Evolutionary conservation across 2,797 vertebrate genomes (phyloP), one percentile per base, ranked within the genome.

Genomic region (Liparis tanakae): DNA sequence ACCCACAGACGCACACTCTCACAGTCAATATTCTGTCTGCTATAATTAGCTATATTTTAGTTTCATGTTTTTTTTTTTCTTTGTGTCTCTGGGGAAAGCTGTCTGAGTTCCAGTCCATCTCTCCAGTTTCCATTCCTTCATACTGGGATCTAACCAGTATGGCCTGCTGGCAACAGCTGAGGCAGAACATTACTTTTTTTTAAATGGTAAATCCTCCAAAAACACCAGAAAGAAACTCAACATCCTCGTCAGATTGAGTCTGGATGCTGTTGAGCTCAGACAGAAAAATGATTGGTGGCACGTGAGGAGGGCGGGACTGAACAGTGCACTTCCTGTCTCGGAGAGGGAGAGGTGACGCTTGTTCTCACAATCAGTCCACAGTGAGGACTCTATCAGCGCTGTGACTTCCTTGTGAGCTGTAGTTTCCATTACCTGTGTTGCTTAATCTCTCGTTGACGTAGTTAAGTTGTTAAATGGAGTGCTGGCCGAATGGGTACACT

Each of bases 81-180:
- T 78, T 18, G 10, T 43, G 51, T 62, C 37, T 72, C 48, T 22
- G 50, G 48, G 64, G 59, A 72, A 80, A 73, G 68, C 72, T 78
- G 69, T 48, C 60, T 6, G 55, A 3, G 41, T 57, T 77, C 62
- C 50, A 70, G 64, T 77, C 14, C 14, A 33, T 72, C 17, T 65
- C 15, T 51, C 51, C 44, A 62, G 72, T 85, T 84, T 88, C 68
- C 77, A 62, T 57, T 67, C 50, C 10, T 72, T 72, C 61, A 46
- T 41, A 78, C 73, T 74, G 73, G 79, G 79, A 78, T 36, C 62
- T 58, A 51, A 65, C 76, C 79, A 78, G 73, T 78, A 43, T 48
- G 25, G 72, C 33, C 20, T 33, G 44, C 39, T 39, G 33, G 46
- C 53, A n/a, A 39, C 25, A 44, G 67, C 43, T 25, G 25, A 75